Evolutionary conservation across 2,888 invertebrate genomes (phyloP), one percentile per base, ranked within the genome.

Genomic region (Drosophila fungiperda): DNA sequence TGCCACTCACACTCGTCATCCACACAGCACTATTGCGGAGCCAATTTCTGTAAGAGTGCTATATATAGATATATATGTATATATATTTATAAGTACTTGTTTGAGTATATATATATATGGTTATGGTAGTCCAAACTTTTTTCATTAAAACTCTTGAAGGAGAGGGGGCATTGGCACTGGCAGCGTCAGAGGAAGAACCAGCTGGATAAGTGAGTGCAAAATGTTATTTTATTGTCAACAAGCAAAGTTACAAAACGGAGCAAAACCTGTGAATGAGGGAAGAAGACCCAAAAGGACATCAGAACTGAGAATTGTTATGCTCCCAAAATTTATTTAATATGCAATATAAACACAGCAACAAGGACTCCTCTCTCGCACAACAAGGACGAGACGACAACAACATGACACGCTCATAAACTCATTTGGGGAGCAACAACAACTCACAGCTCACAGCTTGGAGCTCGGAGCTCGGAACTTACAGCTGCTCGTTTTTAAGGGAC

Each of bases 181-280:
- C 45, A 23, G 36, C 1, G 29, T 9, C 3, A 17, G 29, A n/a
- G 54, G 2, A 61, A 63, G 58, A 55, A 67, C 84, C 87, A 84
- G 85, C 87, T 87, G 89, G 73, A 81, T 87, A 87, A 90, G 89
- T 87, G 89, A 90, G 87, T 87, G 87, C 84, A 90, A 87, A 90
- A 87, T 90, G 90, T 88, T 87, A 87, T 90, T 90, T 87, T 88
- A 90, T 87, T 87, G 86, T 90, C 89, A 86, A 83, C 86, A 90
- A 87, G 83, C 73, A 76, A 86, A 78, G 73, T 78, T 79, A 81
- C 78, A 81, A 68, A 61, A 45, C 45, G 45, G 23, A 23, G 23
- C 62, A 68, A 42, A 40, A 45, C 45, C 45, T 23, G 45, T 45
- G 23, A 45, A 54, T 42, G 50, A 50, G 20, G 26, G n/a, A 33